phyloP scores from a whole-genome alignment of 2,888 invertebrate genomes.

The Diplolepis rosae region DNA sequence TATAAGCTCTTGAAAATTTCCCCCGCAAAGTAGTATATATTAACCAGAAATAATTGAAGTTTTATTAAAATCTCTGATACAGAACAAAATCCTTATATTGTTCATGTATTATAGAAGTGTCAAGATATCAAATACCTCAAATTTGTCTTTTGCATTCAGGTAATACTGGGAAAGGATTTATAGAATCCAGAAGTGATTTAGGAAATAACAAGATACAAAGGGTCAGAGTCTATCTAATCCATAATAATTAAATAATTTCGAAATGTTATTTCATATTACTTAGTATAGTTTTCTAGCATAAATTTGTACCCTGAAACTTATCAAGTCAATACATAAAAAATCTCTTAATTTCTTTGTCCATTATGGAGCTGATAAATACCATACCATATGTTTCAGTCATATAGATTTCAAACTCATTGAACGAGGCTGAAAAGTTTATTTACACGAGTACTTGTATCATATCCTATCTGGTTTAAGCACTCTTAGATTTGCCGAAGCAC shows the following conservation, averaged over 20 bases:
- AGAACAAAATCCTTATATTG: too few species aligned
- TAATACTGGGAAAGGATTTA: background rate
- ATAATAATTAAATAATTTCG: background rate
- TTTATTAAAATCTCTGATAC: too few species aligned
- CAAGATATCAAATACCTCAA: too few species aligned
- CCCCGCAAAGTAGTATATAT: too few species aligned
- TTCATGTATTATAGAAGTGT: too few species aligned
- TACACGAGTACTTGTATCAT: background rate
- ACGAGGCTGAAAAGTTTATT: slow-evolving; percentile 7
- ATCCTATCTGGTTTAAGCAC: background rate
- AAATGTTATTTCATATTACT: slow-evolving; percentile 10
- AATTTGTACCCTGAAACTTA: background rate
- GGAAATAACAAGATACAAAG: background rate
- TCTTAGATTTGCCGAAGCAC: background rate
- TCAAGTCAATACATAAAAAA: background rate
- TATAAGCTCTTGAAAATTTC: too few species aligned
- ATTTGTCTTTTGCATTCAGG: too few species aligned
- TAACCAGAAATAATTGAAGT: too few species aligned
- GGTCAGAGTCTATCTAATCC: background rate
- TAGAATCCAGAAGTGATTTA: background rate
- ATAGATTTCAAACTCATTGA: background rate
- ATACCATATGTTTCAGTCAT: background rate
- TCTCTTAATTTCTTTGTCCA: background rate
- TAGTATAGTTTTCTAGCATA: background rate
- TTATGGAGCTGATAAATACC: background rate